Evolutionary conservation across 2,888 invertebrate genomes (phyloP).

Genomic region (Sphinx pinastri): DNA sequence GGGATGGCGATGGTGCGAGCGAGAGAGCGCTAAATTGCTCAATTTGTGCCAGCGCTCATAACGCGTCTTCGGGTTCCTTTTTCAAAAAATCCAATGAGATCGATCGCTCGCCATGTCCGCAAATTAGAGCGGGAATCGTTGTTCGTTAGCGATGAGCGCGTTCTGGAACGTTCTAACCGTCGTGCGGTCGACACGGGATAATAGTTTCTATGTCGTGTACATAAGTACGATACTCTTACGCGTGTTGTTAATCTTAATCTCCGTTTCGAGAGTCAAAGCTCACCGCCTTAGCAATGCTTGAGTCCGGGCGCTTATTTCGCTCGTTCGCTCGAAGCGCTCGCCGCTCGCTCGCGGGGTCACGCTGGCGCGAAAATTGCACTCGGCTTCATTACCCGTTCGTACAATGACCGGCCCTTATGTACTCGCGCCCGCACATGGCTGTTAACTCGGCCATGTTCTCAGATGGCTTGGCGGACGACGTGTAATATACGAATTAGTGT

Average conservation of each 20-base stretch:
- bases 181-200: constrained; percentile 30
- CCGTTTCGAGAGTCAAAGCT: constrained; percentile 66
- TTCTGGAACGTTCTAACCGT: constrained; percentile 49
- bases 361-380: constrained; percentile 64
- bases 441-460: constrained; percentile 45
- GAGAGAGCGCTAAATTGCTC: constrained; percentile 77
- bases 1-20: constrained; percentile 53
- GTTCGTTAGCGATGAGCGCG: constrained; percentile 68
- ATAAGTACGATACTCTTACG: constrained; percentile 42
- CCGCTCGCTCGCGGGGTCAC: constrained; percentile 43
- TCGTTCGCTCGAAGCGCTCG: constrained; percentile 29
- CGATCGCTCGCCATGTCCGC: constrained; percentile 82
- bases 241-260: constrained; percentile 61
- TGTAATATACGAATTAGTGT: neutral
- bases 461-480: constrained; percentile 36
- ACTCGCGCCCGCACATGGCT: constrained; percentile 29
- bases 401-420: constrained; percentile 59
- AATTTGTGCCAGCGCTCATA: constrained; percentile 78
- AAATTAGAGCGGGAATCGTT: constrained; percentile 81
- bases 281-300: constrained; percentile 70
- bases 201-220: neutral
- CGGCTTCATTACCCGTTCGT: constrained; percentile 61
- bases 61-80: constrained; percentile 73
- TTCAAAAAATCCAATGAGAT: constrained; percentile 81
- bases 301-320: constrained; percentile 37